A percentile compares a stretch with the other conserved stretches of the same genome.
Evolutionary conservation across 2,113 vertebrate genomes (phyloP).

Genomic region (Strix aluco): DNA sequence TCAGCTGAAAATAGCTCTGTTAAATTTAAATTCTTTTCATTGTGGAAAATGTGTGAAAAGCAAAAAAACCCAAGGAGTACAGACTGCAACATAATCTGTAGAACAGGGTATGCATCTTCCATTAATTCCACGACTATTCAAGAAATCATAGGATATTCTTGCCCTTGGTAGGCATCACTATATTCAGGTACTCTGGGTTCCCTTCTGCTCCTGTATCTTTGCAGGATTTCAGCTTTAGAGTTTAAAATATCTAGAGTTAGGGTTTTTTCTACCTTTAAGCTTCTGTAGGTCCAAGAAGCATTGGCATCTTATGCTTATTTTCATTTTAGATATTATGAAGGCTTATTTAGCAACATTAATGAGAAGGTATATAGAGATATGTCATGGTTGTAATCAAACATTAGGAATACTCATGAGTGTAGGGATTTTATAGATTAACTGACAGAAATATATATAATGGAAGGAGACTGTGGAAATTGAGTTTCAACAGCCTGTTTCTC

Average conservation of each 20-base stretch:
- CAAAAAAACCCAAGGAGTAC: fast-evolving
- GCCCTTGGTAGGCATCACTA: neutral
- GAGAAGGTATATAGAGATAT: neutral
- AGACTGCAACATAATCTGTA: neutral
- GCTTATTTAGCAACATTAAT: neutral
- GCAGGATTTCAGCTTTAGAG: neutral
- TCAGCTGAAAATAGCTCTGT: neutral
- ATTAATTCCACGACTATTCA: neutral
- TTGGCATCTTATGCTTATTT: neutral
- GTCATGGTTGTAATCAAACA: neutral
- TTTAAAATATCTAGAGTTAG: neutral
- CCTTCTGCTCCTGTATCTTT: neutral
- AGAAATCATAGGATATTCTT: neutral
- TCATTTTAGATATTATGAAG: neutral
- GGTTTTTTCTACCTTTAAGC: neutral
- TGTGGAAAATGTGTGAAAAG: neutral
- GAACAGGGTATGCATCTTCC: neutral
- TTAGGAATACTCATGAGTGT: neutral
- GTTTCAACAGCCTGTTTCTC: neutral
- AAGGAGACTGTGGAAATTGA: neutral
- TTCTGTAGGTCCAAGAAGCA: neutral
- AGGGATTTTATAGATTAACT: neutral
- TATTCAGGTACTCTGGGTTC: neutral
- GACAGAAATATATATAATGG: neutral
- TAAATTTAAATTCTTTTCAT: neutral